Percentiles rank a stretch among this genome's conserved stretches.
Conservation (phyloP, 2,888 invertebrate species). For the Phengaris alcon region DNA sequence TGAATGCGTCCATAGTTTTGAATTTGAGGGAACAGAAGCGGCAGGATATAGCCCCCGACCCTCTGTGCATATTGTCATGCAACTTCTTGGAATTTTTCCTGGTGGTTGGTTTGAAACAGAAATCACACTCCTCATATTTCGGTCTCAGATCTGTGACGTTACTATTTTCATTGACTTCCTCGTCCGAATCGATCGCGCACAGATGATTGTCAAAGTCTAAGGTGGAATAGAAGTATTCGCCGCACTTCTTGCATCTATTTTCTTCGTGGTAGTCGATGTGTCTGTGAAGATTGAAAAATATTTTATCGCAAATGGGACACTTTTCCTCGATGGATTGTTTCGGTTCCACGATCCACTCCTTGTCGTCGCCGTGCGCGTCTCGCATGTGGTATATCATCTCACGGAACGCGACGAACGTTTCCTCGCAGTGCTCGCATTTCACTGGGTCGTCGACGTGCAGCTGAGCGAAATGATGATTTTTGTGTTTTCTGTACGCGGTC, state of each 20-base stretch:
- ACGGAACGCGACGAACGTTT: slow-evolving; percentile 75
- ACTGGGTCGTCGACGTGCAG: slow-evolving; percentile 67
- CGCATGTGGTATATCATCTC: slow-evolving; percentile 76
- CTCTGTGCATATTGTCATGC: slow-evolving; percentile 64
- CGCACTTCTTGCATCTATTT: slow-evolving; percentile 71
- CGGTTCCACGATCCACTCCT: slow-evolving; percentile 70
- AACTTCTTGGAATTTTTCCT: slow-evolving; percentile 55
- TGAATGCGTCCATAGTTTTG: slow-evolving; percentile 72
- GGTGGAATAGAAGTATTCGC: slow-evolving; percentile 68
- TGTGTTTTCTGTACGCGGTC: slow-evolving; percentile 72
- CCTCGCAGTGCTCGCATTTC: slow-evolving; percentile 75
- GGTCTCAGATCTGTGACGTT: slow-evolving; percentile 44
- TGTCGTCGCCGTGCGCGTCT: slow-evolving; percentile 67
- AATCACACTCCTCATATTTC: slow-evolving; percentile 66
- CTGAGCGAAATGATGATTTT: slow-evolving; percentile 68
- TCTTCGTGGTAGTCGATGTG: slow-evolving; percentile 71
- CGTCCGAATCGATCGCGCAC: slow-evolving; percentile 70
- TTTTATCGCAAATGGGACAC: slow-evolving; percentile 67
- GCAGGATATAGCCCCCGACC: slow-evolving; percentile 71
- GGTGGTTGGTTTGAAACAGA: slow-evolving; percentile 73
- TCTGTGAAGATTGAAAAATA: slow-evolving; percentile 66
- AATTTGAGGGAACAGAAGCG: slow-evolving; percentile 71
- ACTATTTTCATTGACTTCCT: slow-evolving; percentile 48
- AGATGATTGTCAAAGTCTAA: slow-evolving; percentile 66
- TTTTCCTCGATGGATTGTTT: slow-evolving; percentile 65